Evolutionary conservation across 2,888 invertebrate genomes (phyloP), one percentile per base, ranked within the genome.

Genomic region (Pasiphila rectangulata): DNA sequence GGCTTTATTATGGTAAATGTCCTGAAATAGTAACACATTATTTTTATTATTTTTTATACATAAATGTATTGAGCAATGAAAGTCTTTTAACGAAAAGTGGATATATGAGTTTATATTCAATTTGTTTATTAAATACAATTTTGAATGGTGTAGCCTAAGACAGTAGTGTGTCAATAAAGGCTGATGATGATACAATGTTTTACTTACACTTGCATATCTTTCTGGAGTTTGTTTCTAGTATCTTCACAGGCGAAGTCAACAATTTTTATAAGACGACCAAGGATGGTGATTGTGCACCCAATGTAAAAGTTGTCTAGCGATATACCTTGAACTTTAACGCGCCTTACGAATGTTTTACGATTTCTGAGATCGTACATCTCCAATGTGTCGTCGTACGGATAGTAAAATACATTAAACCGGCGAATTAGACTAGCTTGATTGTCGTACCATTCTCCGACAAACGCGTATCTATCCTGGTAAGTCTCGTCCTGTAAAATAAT

Each of bases 371-470:
- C 94, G 69, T 82, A 93, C 93, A 98, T 91, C 90, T 97, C 97
- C 17, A 97, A 79, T 0, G 95, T 93, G 61, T 92, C 92, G 73
- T 97, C 96, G 36, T 86, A 89, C 1, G 94, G 93, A 75, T 92
- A 96, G 73, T 91, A 97, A 62, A 93, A 93, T 35, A 97, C 80
- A 64, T 93, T 90, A 75, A 95, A 97, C 53, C 92, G 92, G 62
- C 94, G 93, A 13, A 93, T 81, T 9, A 94, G 89, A 25, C 92
- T 92, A 0, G 95, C 93, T 64, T 94, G 92, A 59, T 92, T 91
- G 72, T 97, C 97, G 70, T 93, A 96, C 96, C 96, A 98, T 84
- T 97, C 96, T 1, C 94, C 94, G 47, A 92, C 76, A 77, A 95
- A 95, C 3, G 90, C 79, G 59, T 90, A 85, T 72, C 89, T 90